Percentiles rank a stretch among this genome's conserved stretches.
Conservation (phyloP, 2,888 invertebrate genomes). For the Chouioia cunea region DNA sequence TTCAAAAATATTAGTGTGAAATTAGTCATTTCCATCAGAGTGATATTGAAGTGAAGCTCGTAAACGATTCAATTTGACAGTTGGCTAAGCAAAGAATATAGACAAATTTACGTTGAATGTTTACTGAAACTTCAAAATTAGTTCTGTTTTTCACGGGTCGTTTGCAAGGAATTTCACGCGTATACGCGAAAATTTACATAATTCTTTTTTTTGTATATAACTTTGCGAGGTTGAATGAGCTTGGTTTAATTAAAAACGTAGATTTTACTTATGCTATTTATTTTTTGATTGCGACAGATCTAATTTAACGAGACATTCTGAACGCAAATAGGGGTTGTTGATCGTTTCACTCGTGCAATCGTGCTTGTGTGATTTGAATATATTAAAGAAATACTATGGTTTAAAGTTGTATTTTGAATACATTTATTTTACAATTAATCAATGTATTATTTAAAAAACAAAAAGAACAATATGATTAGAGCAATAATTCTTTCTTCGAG, state of each 20-base stretch:
- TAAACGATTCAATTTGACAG: slow-evolving; percentile 9
- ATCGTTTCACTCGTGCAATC: too few species aligned
- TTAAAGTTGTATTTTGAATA: too few species aligned
- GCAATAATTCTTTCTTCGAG: too few species aligned
- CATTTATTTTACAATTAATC: too few species aligned
- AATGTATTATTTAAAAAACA: too few species aligned
- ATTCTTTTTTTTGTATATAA: slow-evolving; percentile 13
- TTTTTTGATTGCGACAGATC: too few species aligned
- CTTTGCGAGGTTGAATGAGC: slow-evolving; percentile 1
- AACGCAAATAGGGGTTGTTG: too few species aligned
- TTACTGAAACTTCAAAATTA: slow-evolving; percentile 29
- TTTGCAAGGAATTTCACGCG: slow-evolving; percentile 16
- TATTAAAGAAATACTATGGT: too few species aligned
- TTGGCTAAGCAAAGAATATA: not conserved
- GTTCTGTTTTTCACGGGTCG: slow-evolving; percentile 13
- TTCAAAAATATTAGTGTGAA: not conserved
- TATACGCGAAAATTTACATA: not conserved
- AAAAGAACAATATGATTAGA: too few species aligned
- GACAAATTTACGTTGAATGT: slow-evolving; percentile 23
- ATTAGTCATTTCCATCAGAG: slow-evolving; percentile 2
- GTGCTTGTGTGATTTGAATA: too few species aligned
- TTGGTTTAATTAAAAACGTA: slow-evolving; percentile 15
- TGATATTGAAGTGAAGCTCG: not conserved
- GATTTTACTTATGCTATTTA: not conserved
- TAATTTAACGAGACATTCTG: too few species aligned